Percentiles rank a stretch among this genome's conserved stretches.
These are phyloP conservation scores for Uropetala carovei DNA, from an alignment of 2,888 invertebrate species.

Conservation along the genomic window DNA sequence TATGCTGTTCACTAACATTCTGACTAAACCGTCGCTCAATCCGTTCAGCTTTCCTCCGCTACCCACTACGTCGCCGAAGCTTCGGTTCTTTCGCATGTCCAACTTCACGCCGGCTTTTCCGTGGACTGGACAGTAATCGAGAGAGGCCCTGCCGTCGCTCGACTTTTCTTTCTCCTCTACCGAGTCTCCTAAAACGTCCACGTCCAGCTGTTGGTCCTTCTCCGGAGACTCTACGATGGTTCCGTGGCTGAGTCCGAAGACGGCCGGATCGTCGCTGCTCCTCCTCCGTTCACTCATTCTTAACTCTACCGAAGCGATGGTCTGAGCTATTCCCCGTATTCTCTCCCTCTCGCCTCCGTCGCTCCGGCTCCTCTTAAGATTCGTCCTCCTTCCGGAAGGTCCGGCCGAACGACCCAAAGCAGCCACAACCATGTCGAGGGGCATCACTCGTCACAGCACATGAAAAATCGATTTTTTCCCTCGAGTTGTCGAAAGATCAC, in stretches of 20 bases:
- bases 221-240: not conserved
- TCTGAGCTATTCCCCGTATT: slow-evolving; percentile 37
- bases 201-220: not conserved
- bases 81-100: slow-evolving; percentile 17
- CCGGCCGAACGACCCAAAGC: slow-evolving; percentile 57
- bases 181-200: not conserved
- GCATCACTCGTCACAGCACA: slow-evolving; percentile 17
- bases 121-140: slow-evolving; percentile 10
- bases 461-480: not conserved
- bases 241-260: not conserved
- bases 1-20: slow-evolving; percentile 50
- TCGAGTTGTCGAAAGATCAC: not conserved
- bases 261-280: slow-evolving; percentile 46
- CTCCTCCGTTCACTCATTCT: slow-evolving; percentile 25
- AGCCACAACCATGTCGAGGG: slow-evolving; percentile 58
- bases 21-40: slow-evolving; percentile 35
- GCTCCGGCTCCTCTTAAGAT: slow-evolving; percentile 50
- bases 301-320: slow-evolving; percentile 51
- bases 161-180: not conserved
- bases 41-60: slow-evolving; percentile 47
- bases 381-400: slow-evolving; percentile 46
- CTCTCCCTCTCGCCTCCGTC: slow-evolving; percentile 50
- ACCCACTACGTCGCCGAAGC: slow-evolving; percentile 38
- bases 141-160: not conserved
- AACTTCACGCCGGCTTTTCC: not conserved